Percentiles rank a stretch among this genome's conserved stretches.
Conservation (phyloP, 2,113 vertebrate species). For the Xiphias gladius region DNA sequence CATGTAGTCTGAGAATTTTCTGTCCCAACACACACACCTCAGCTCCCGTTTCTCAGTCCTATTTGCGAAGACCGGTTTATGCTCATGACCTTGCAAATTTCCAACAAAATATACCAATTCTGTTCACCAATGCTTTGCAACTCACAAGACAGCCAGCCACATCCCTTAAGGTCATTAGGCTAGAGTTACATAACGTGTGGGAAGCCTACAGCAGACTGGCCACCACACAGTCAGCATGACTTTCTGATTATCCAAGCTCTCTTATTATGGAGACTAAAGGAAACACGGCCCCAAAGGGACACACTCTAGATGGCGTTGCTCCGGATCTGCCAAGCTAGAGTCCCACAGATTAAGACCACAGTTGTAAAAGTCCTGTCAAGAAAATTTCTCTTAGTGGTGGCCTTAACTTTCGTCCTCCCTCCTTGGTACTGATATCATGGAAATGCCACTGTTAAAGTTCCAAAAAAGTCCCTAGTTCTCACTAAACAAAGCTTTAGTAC, state of each 20-base stretch:
- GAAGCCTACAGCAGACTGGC: slow-evolving; percentile 74
- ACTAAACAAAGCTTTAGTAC: background rate
- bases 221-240: slow-evolving; percentile 79
- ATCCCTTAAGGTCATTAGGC: slow-evolving; percentile 80
- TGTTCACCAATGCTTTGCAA: slow-evolving; percentile 46
- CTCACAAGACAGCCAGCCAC: slow-evolving; percentile 73
- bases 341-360: slow-evolving; percentile 40
- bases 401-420: slow-evolving; percentile 28
- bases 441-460: background rate
- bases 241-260: slow-evolving; percentile 75
- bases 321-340: slow-evolving; percentile 42
- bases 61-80: background rate
- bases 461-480: background rate
- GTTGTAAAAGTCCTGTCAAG: slow-evolving; percentile 36
- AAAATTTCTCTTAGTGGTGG: slow-evolving; percentile 8
- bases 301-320: slow-evolving; percentile 49
- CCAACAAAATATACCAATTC: slow-evolving; percentile 53
- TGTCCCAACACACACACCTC: slow-evolving; percentile 36
- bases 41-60: slow-evolving; percentile 35
- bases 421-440: slow-evolving; percentile 11
- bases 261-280: slow-evolving; percentile 69
- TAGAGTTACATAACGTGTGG: slow-evolving; percentile 80
- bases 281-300: slow-evolving; percentile 45
- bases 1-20: slow-evolving; percentile 45
- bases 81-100: slow-evolving; percentile 42